Base-by-base conservation (phyloP, 2,113 vertebrate genomes). In the Hymenochirus boettgeri region DNA sequence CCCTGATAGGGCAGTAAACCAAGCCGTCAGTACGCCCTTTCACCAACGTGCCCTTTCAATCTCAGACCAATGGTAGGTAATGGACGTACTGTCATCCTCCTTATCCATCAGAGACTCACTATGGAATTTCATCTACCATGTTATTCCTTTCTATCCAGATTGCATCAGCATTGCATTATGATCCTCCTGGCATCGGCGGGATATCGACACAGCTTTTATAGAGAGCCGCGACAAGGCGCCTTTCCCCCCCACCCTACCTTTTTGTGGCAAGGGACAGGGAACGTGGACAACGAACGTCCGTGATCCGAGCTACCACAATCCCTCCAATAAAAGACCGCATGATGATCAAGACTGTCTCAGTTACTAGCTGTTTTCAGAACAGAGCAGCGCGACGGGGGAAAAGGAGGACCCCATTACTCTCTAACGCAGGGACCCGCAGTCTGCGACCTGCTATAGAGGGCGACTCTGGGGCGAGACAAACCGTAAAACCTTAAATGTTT, bases 251-350 rank as follows among this genome's bases (percentile, higher is more conserved):
- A 93, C 94, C 61, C 95, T 99, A 97, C 47, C 72, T 91, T 58
- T 69, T 89, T 75, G 98, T 95, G 96, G 88, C 83, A 60, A 85
- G 90, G 33, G 92, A 96, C 15, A 83, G 85, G 9, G 92, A 93
- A 24, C 89, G 95, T 90, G 96, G n/a, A 86, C 88, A 31, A 99
- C 95, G 3, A 99, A 99, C 67, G 79, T 99, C 22, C 80, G 98
- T 69, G 95, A 98, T 72, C 96, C 96, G 2, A 97, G 93, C 75
- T 82, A 99, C 75, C 96, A 99, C 31, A 75, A n/a, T 86, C 24
- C 92, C 93, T 5, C 83, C 94, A 1, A 55, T 96, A 29, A 83
- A 82, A 57, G 84, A 89, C 58, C 91, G 93, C 50, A 66, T 98
- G 1, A 73, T 83, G 7, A 83, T 75, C 70, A 74, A n/a, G 75